Evolutionary conservation across 2,797 vertebrate species (phyloP).

Genomic region (Morelia viridis): DNA sequence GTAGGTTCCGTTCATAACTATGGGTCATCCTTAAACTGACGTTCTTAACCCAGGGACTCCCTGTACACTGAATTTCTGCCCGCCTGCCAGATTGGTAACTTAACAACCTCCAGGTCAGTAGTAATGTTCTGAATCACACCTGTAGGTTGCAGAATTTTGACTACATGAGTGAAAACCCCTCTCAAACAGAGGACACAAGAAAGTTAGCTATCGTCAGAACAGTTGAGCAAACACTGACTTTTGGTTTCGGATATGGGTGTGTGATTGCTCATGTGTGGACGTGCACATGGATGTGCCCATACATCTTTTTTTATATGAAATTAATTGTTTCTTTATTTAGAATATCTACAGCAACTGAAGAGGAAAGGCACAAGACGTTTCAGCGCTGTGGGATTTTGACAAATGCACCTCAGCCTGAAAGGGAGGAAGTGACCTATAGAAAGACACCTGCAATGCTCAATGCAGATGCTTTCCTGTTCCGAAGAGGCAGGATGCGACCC

Average conservation of each 20-base stretch:
- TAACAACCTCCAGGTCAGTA: too few relatives aligned
- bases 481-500: slow-evolving; percentile 38
- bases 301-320: background rate
- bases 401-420: slow-evolving; percentile 41
- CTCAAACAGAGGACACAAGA: background rate
- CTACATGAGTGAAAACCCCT: too few relatives aligned
- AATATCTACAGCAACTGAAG: slow-evolving; percentile 55
- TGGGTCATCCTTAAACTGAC: too few relatives aligned
- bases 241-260: background rate
- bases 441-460: slow-evolving; percentile 65
- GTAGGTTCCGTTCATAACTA: too few relatives aligned
- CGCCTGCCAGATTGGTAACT: background rate
- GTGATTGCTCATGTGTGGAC: background rate
- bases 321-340: slow-evolving; percentile 30
- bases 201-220: background rate
- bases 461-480: slow-evolving; percentile 51
- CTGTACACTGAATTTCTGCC: background rate
- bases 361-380: slow-evolving; percentile 51
- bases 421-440: slow-evolving; percentile 62
- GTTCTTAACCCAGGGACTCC: too few relatives aligned
- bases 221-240: background rate
- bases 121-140: background rate
- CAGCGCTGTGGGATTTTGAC: slow-evolving; percentile 49
- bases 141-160: background rate
- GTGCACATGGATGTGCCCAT: background rate